phyloP scores from a whole-genome alignment of 2,113 vertebrate species.

The Scomber scombrus region DNA sequence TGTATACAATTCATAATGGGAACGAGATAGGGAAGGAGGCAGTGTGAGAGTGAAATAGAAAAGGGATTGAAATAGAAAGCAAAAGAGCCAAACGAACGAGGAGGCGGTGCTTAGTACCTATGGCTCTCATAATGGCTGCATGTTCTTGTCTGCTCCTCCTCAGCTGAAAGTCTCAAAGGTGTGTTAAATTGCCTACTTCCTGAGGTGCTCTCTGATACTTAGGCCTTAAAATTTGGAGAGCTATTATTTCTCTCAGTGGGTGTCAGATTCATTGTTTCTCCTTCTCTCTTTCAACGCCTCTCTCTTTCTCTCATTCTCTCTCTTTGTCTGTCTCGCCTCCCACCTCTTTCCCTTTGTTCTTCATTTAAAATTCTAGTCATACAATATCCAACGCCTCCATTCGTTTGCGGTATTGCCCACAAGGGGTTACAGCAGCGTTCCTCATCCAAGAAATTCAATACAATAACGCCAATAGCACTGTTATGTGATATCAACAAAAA shows the following conservation, averaged over 20 bases:
- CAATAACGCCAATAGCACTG: slow-evolving; percentile 60
- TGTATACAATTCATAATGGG: slow-evolving; percentile 65
- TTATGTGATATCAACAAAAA: slow-evolving; percentile 75
- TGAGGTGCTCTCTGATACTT: slow-evolving; percentile 58
- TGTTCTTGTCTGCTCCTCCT: slow-evolving; percentile 50
- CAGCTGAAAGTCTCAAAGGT: slow-evolving; percentile 55
- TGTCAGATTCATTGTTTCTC: slow-evolving; percentile 56
- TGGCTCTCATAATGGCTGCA: slow-evolving; percentile 51
- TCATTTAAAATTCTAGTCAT: slow-evolving; percentile 80
- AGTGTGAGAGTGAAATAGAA: slow-evolving; percentile 24
- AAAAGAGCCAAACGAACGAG: slow-evolving; percentile 14
- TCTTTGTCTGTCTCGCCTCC: slow-evolving; percentile 62
- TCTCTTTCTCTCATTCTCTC: slow-evolving; percentile 16
- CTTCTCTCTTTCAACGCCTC: background rate
- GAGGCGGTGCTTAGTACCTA: slow-evolving; percentile 32
- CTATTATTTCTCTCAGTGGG: slow-evolving; percentile 77
- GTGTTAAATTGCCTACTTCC: slow-evolving; percentile 62
- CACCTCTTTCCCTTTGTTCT: slow-evolving; percentile 63
- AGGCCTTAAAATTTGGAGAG: slow-evolving; percentile 61
- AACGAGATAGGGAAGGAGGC: slow-evolving; percentile 39
- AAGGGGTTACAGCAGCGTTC: slow-evolving; percentile 68
- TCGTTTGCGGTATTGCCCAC: slow-evolving; percentile 72
- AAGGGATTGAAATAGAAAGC: slow-evolving; percentile 41
- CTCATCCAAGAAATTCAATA: slow-evolving; percentile 66
- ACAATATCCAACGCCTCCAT: slow-evolving; percentile 73